These are phyloP conservation scores for Hyposoter dolosus DNA, from an alignment of 2,888 invertebrate species.

Conservation along the genomic window DNA sequence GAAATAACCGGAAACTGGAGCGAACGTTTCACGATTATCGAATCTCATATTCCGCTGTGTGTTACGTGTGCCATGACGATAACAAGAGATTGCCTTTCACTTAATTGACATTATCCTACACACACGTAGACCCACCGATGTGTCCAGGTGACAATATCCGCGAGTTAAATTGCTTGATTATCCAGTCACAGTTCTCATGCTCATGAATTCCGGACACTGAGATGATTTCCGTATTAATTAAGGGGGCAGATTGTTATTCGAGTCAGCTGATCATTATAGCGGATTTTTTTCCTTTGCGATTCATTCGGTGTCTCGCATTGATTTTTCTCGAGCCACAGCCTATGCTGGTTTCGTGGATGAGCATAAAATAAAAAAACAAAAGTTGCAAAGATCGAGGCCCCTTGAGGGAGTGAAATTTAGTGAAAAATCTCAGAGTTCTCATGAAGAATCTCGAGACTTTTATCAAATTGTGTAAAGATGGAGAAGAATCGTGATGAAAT, in stretches of 20 bases:
- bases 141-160: slow-evolving; percentile 37
- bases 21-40: slow-evolving; percentile 37
- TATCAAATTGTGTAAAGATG: background rate
- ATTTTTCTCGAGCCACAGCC: too few relatives aligned
- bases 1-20: slow-evolving; percentile 54
- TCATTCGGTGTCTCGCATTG: too few relatives aligned
- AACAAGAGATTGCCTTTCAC: slow-evolving; percentile 40
- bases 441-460: background rate
- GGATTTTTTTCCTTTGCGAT: too few relatives aligned
- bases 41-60: slow-evolving; percentile 36
- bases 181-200: background rate
- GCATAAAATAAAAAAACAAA: too few relatives aligned
- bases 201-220: background rate
- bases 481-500: background rate
- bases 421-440: background rate
- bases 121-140: background rate
- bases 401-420: background rate
- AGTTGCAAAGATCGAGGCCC: too few relatives aligned
- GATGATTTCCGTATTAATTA: background rate
- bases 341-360: too few relatives aligned
- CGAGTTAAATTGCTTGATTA: slow-evolving; percentile 46
- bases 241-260: background rate
- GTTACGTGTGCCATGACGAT: slow-evolving; percentile 36
- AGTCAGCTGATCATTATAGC: too few relatives aligned
- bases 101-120: slow-evolving; percentile 11